Percentiles rank a stretch among this genome's conserved stretches.
Conservation (phyloP, 2,888 invertebrate species). For the Himalopsyche anomala region DNA sequence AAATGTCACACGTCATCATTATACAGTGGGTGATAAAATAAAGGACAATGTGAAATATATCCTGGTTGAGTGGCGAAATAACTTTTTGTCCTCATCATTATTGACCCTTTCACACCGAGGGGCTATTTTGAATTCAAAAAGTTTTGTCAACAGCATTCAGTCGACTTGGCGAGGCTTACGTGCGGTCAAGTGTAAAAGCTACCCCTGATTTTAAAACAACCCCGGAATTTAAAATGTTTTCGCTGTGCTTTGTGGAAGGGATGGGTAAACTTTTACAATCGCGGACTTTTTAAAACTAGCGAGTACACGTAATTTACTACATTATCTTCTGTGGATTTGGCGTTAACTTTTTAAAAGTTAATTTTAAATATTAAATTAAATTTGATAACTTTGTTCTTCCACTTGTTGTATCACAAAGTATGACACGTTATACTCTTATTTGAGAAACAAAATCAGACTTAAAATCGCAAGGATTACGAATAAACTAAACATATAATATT, state of each 20-base stretch:
- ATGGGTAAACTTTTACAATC: neutral
- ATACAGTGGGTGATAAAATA: neutral
- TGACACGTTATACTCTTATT: too few relatives aligned
- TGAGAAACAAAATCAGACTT: too few relatives aligned
- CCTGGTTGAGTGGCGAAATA: neutral
- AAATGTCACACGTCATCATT: constrained; percentile 17
- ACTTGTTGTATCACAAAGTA: too few relatives aligned
- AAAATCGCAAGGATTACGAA: too few relatives aligned
- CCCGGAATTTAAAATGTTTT: constrained; percentile 25
- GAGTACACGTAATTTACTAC: too few relatives aligned
- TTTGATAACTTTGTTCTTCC: too few relatives aligned
- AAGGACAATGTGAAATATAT: neutral
- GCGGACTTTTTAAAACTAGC: too few relatives aligned
- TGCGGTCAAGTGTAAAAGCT: constrained; percentile 31
- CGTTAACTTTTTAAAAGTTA: too few relatives aligned
- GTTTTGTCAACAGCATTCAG: neutral
- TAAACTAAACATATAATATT: too few relatives aligned
- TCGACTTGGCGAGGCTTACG: constrained; percentile 14
- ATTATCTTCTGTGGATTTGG: too few relatives aligned
- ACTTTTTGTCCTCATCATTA: constrained; percentile 22
- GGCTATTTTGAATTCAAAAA: constrained; percentile 27
- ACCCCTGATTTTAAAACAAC: constrained; percentile 34
- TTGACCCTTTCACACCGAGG: constrained; percentile 16
- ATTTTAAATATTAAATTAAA: too few relatives aligned
- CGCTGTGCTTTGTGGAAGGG: neutral